phyloP scores from a whole-genome alignment of 2,888 invertebrate genomes.

The Temnothorax ravouxi region DNA sequence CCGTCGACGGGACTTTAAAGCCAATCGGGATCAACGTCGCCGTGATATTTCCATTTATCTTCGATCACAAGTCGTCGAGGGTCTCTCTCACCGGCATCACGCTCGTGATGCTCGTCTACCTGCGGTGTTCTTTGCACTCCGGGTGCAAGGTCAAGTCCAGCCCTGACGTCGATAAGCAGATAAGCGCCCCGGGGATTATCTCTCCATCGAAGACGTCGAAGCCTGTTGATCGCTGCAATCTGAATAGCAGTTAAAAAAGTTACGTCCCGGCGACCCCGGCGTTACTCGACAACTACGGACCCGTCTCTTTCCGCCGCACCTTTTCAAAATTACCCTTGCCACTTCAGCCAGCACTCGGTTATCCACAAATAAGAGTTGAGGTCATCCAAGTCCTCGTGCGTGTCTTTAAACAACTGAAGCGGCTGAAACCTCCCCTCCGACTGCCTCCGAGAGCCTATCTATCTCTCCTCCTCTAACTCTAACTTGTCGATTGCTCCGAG shows the following conservation, averaged over 20 bases:
- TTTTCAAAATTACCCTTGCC: not conserved
- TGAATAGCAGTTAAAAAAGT: not conserved
- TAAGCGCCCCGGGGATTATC: not conserved
- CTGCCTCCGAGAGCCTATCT: not conserved
- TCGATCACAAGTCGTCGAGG: not conserved
- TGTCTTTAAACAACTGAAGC: not conserved
- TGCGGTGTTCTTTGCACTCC: not conserved
- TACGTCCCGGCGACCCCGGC: not conserved
- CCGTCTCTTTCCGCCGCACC: not conserved
- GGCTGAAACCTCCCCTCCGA: not conserved
- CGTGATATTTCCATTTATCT: not conserved
- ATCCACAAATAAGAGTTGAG: not conserved
- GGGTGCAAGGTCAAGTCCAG: not conserved
- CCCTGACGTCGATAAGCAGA: not conserved
- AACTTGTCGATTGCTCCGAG: too few relatives aligned
- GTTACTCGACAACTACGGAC: not conserved
- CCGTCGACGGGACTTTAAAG: not conserved
- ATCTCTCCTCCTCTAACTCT: not conserved
- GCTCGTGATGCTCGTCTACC: too few relatives aligned
- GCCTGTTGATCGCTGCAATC: not conserved
- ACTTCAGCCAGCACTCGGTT: not conserved
- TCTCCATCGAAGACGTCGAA: not conserved
- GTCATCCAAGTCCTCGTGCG: not conserved
- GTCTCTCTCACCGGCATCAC: not conserved
- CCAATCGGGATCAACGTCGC: not conserved